Evolutionary conservation across 2,888 invertebrate genomes (phyloP), one percentile per base, ranked within the genome.

Genomic region (Thymelicus acteon): DNA sequence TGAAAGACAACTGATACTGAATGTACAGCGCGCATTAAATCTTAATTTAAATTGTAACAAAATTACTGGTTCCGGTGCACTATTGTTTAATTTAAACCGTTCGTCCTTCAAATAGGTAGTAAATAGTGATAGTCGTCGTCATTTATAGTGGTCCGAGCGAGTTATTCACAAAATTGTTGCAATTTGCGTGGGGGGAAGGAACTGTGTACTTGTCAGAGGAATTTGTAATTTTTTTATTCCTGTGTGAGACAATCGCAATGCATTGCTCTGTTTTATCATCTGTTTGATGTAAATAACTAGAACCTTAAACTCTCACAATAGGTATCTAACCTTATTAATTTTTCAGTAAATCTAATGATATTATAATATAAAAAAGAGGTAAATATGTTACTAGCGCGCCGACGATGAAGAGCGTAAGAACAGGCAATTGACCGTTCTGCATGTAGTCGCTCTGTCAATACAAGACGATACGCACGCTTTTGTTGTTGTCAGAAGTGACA

Each of bases 41-140:
- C 86, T 84, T 82, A 78, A 83, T 85, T 77, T 78, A 79, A 80
- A 75, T 76, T 79, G 77, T 80, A 79, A 80, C 79, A 79, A 80
- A 84, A 79, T 81, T 80, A 76, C 75, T 69, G 73, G 76, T 81
- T 82, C 82, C 84, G 85, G 81, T 78, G 71, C 72, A 58, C 72
- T 74, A 71, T 75, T 72, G 74, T 72, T 70, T 75, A 72, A 73
- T 76, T 69, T 71, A 68, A 54, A 12, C 54, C 54, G n/a, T 54
- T 24, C 24, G 54, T 54, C 54, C 54, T 54, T 52, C 54, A 66
- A 66, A 73, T 31, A 31, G 31, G 31, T 31, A 31, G 31, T 31
- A 5, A 31, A 31, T 72, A 24, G 40, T 24, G 54, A 54, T 24
- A 54, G 54, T 12, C 15, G 19, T 52, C 8, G 49, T 52, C 3